phyloP scores from a whole-genome alignment of 2,797 vertebrate species.

The Avahi laniger region DNA sequence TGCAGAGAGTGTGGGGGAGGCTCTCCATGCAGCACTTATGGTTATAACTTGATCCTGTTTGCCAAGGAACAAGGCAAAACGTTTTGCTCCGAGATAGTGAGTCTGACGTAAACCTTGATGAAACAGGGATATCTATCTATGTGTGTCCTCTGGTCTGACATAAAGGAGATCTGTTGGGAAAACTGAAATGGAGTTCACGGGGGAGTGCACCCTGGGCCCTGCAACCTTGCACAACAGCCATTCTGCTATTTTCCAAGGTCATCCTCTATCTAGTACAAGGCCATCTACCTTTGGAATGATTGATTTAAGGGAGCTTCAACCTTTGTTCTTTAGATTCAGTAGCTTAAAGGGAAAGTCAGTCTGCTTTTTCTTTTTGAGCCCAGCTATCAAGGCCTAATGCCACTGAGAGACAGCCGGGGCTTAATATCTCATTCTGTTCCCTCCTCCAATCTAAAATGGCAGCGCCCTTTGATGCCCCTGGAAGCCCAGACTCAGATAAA shows the following conservation, averaged over 20 bases:
- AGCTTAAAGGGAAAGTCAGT: constrained; percentile 65
- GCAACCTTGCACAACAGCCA: constrained; percentile 74
- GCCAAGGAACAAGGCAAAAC: constrained; percentile 62
- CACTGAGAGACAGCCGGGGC: background rate
- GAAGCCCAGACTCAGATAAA: constrained; percentile 46
- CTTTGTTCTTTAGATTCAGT: constrained; percentile 81
- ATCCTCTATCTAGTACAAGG: constrained; percentile 76
- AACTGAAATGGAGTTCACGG: background rate
- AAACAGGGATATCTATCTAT: background rate
- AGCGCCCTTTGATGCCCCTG: background rate
- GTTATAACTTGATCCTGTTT: constrained; percentile 51
- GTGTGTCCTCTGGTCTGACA: background rate
- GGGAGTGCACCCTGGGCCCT: constrained; percentile 40
- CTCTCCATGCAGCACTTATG: constrained; percentile 41
- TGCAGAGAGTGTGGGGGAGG: constrained; percentile 56
- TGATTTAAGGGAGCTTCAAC: constrained; percentile 80
- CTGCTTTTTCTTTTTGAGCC: constrained; percentile 14
- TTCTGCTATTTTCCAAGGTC: constrained; percentile 79
- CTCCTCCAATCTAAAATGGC: background rate
- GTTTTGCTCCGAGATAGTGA: background rate
- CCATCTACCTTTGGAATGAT: constrained; percentile 81
- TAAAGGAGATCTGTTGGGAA: background rate
- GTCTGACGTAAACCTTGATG: background rate
- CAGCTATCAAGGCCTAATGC: constrained; percentile 18
- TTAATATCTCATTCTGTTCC: background rate